Evolutionary conservation across 2,113 vertebrate species (phyloP).

Genomic region (Pygoscelis antarcticus): DNA sequence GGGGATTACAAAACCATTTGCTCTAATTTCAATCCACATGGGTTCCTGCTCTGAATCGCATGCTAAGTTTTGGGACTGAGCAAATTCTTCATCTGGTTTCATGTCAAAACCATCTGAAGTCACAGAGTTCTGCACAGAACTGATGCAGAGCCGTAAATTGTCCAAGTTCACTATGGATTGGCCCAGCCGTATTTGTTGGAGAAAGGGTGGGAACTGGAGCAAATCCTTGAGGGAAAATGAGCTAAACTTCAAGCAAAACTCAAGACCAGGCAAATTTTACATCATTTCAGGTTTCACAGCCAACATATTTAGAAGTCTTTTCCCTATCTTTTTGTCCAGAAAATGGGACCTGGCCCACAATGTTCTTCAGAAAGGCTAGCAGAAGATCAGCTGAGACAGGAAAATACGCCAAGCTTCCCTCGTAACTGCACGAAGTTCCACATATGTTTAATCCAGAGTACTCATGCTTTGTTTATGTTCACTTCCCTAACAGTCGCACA

Average conservation of each 20-base stretch:
- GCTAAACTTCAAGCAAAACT: neutral
- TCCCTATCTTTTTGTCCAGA: neutral
- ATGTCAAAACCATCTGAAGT: slow-evolving; percentile 55
- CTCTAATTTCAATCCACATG: slow-evolving; percentile 30
- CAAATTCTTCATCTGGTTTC: slow-evolving; percentile 57
- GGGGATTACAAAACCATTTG: slow-evolving; percentile 53
- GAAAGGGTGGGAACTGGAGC: neutral
- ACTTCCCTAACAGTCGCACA: neutral
- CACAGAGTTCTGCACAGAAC: neutral
- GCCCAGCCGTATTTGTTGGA: neutral
- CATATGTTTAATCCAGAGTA: neutral
- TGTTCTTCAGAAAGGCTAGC: neutral
- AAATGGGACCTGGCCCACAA: neutral
- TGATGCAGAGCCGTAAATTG: slow-evolving; percentile 3
- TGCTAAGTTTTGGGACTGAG: neutral
- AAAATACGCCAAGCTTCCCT: neutral
- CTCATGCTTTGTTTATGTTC: neutral
- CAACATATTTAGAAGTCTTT: neutral
- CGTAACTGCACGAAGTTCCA: neutral
- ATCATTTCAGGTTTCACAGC: neutral
- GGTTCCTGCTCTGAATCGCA: slow-evolving; percentile 19
- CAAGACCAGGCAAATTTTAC: neutral
- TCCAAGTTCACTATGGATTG: neutral
- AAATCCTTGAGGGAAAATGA: neutral
- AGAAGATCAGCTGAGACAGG: neutral